These are phyloP conservation scores for Oxygymnocypris stewartii DNA, from an alignment of 2,113 vertebrate species.

Conservation along the genomic window DNA sequence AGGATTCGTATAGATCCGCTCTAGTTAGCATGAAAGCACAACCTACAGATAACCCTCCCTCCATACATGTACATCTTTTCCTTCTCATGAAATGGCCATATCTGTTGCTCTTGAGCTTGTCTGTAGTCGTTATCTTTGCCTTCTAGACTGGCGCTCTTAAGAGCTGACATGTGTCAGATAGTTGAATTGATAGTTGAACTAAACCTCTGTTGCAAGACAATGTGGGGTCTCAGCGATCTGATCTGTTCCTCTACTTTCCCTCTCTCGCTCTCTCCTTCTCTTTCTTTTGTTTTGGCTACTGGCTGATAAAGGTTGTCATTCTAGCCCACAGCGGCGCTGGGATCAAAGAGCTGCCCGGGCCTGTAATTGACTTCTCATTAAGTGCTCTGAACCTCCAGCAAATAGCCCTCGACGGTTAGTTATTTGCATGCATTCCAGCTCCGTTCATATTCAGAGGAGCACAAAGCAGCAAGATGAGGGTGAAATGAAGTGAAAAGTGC, in stretches of 20 bases:
- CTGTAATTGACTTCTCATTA: slow-evolving; percentile 40
- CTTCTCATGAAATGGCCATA: not conserved
- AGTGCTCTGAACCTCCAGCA: slow-evolving; percentile 6
- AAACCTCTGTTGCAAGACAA: not conserved
- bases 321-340: slow-evolving; percentile 8
- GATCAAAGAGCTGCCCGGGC: slow-evolving; percentile 11
- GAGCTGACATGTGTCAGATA: not conserved
- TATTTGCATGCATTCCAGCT: slow-evolving; percentile 35
- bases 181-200: not conserved
- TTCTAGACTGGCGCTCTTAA: not conserved
- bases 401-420: slow-evolving; percentile 32
- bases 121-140: slow-evolving; percentile 5
- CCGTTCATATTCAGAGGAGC: slow-evolving; percentile 1
- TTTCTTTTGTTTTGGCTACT: slow-evolving; percentile 26
- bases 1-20: not conserved
- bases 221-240: slow-evolving; percentile 1
- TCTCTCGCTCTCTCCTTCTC: not conserved
- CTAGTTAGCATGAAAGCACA: not conserved
- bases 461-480: slow-evolving; percentile 12
- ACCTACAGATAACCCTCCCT: not conserved
- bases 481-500: slow-evolving; percentile 23
- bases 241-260: slow-evolving; percentile 26
- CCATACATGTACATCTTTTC: not conserved
- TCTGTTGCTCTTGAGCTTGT: slow-evolving; percentile 15
- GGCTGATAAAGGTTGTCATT: slow-evolving; percentile 36